A percentile compares a stretch with the other conserved stretches of the same genome.
phyloP scores from a whole-genome alignment of 2,797 vertebrate species.

The Gadopsis marmoratus region DNA sequence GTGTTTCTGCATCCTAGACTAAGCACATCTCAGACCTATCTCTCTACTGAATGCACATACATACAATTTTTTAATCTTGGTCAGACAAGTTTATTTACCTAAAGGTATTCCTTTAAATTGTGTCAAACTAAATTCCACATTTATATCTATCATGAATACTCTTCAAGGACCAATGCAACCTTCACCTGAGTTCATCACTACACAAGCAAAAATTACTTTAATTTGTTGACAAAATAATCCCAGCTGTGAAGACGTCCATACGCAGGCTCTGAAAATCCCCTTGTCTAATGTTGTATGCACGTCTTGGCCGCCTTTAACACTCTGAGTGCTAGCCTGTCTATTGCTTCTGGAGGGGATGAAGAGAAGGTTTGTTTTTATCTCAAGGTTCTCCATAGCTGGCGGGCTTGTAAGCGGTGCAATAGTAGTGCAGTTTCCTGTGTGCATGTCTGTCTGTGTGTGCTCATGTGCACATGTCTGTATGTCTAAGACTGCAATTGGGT shows the following conservation, averaged over 20 bases:
- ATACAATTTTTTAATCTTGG: slow-evolving; percentile 20
- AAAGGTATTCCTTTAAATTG: slow-evolving; percentile 41
- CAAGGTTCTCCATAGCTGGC: slow-evolving; percentile 81
- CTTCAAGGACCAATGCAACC: slow-evolving; percentile 46
- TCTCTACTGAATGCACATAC: slow-evolving; percentile 17
- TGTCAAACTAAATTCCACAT: slow-evolving; percentile 42
- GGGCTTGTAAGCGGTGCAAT: slow-evolving; percentile 67
- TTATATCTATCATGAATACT: slow-evolving; percentile 41
- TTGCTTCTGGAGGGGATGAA: slow-evolving; percentile 75
- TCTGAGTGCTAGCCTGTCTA: slow-evolving; percentile 63
- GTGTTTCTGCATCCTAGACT: slow-evolving; percentile 12
- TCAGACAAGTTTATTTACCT: slow-evolving; percentile 16
- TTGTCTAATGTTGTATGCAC: slow-evolving; percentile 66
- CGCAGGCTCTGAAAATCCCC: slow-evolving; percentile 58
- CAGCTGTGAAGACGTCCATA: slow-evolving; percentile 46
- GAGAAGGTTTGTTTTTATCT: slow-evolving; percentile 80
- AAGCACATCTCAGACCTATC: neutral
- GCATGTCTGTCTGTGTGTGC: slow-evolving; percentile 42
- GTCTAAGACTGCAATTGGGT: slow-evolving; percentile 38
- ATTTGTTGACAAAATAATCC: slow-evolving; percentile 70
- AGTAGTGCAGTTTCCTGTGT: slow-evolving; percentile 69
- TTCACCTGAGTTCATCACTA: slow-evolving; percentile 69
- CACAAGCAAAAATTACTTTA: slow-evolving; percentile 53
- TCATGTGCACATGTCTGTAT: slow-evolving; percentile 22
- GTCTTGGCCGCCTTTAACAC: slow-evolving; percentile 57